These are phyloP conservation scores for Heliangelus exortis DNA, from an alignment of 2,797 vertebrate species.

Conservation along the genomic window DNA sequence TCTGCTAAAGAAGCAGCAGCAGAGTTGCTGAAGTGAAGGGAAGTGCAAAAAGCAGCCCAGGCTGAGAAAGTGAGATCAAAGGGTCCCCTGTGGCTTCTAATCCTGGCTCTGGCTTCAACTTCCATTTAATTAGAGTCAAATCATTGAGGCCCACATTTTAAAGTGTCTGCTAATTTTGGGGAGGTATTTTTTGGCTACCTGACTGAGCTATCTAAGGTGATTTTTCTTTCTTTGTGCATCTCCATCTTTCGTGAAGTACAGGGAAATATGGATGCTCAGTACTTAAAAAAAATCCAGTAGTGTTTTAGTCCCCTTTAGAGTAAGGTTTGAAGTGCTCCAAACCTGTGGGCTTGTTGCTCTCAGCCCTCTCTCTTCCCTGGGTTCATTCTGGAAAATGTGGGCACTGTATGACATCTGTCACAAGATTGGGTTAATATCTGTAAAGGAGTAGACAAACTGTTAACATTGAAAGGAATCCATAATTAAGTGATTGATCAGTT, in stretches of 20 bases:
- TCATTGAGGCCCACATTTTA: constrained; percentile 16
- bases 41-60: constrained; percentile 14
- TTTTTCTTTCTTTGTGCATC: neutral
- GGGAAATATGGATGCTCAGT: neutral
- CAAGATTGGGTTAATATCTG: neutral
- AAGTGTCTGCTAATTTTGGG: constrained; percentile 37
- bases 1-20: neutral
- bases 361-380: neutral
- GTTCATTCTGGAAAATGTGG: neutral
- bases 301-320: neutral
- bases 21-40: constrained; percentile 12
- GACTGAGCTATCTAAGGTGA: neutral
- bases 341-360: neutral
- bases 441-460: neutral
- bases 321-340: neutral
- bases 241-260: neutral
- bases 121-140: constrained; percentile 46
- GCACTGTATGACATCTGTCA: neutral
- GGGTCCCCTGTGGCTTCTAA: constrained; percentile 45
- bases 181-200: constrained; percentile 20
- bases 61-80: constrained; percentile 59
- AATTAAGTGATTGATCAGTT: neutral
- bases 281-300: neutral
- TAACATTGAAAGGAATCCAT: neutral
- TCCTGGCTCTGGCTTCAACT: constrained; percentile 32